Evolutionary conservation across 2,113 vertebrate genomes (phyloP), one percentile per base, ranked within the genome.

Genomic region (Cryptotis parvus): DNA sequence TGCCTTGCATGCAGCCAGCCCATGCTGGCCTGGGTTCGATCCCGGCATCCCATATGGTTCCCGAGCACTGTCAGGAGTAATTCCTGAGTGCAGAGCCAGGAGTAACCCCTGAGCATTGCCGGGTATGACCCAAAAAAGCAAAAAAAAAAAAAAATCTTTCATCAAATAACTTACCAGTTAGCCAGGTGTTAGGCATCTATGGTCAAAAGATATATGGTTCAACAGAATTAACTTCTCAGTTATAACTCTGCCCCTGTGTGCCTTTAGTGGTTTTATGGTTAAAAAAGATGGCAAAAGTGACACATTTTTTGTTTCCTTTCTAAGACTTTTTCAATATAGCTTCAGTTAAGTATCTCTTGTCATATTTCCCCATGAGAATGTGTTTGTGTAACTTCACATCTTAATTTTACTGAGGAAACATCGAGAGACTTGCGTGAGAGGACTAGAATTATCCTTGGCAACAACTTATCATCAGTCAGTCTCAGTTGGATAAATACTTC

Each of bases 141-240:
- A n/a, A n/a, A n/a, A n/a, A n/a, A n/a, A n/a, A n/a, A 94, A 93
- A 94, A 81, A 84, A 2, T 35, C 9, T 49, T 11, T 43, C 37
- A 22, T 94, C 89, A 92, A 94, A 95, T 84, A 66, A 33, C 31
- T 95, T 92, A 49, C 45, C 58, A 90, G 83, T 58, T 87, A 92
- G 55, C 20, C 52, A 82, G 75, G 18, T 90, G 78, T 80, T 93
- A 94, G 95, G 35, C 26, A 84, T 91, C 85, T 66, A 6, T 95
- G 91, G 58, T 95, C 31, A 83, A 87, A 29, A 90, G 15, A 66
- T 81, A 94, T 89, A 94, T 96, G 9, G 82, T 89, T 11, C 49
- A 89, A 74, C 93, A 93, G 79, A 74, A 95, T 95, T 89, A 31
- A 22, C 20, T 89, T 95, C 95, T 74, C 79, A 95, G 92, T 96